Evolutionary conservation across 2,113 vertebrate species (phyloP).

Genomic region (Pithys albifrons): DNA sequence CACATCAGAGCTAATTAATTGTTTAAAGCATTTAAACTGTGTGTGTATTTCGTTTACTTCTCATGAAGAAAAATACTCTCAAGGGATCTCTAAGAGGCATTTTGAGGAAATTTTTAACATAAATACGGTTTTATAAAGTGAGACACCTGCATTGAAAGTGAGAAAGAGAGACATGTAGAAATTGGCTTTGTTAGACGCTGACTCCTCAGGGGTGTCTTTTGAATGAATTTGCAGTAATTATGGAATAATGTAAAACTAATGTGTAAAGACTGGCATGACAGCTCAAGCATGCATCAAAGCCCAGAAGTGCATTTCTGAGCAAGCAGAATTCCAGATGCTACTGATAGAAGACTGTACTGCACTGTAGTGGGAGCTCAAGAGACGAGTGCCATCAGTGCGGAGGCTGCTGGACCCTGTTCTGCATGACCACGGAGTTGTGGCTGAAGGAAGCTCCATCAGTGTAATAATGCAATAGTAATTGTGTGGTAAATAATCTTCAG

Average conservation of each 20-base stretch:
- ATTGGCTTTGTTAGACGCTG: neutral
- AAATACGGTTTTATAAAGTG: neutral
- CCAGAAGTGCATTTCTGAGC: neutral
- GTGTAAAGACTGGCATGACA: neutral
- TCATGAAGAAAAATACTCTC: neutral
- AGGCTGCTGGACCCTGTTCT: neutral
- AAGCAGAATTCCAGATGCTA: neutral
- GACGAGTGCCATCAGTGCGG: neutral
- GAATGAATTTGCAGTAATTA: neutral
- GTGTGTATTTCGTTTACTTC: neutral
- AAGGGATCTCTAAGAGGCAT: neutral
- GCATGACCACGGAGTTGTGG: neutral
- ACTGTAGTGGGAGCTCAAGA: conserved; percentile 2
- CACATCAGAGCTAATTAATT: neutral
- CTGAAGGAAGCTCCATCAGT: neutral
- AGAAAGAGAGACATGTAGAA: neutral
- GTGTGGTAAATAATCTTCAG: neutral
- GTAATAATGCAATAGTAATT: neutral
- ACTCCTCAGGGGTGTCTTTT: neutral
- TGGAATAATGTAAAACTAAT: neutral
- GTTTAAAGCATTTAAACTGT: neutral
- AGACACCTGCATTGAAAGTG: neutral
- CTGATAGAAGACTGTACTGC: neutral
- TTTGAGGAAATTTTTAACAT: neutral
- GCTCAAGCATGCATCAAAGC: neutral